phyloP scores from a whole-genome alignment of 2,888 invertebrate genomes.

The Kuschelorhynchus macadamiae region DNA sequence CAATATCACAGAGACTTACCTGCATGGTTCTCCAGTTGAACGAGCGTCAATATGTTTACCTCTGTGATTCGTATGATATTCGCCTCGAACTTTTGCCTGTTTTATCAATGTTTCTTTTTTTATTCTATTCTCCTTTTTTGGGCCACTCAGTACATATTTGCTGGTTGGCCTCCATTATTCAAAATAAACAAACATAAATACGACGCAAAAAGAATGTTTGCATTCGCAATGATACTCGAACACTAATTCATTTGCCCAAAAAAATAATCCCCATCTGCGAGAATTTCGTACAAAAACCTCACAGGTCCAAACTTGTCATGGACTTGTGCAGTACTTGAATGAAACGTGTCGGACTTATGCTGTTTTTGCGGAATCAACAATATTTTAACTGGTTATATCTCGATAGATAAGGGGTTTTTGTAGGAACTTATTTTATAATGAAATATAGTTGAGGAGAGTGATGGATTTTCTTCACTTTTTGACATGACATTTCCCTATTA shows the following conservation, averaged over 20 bases:
- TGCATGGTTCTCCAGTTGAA: too few species aligned
- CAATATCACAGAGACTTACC: too few species aligned
- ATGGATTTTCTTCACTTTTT: too few species aligned
- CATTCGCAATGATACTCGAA: background rate
- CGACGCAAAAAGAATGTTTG: background rate
- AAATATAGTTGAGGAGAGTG: too few species aligned
- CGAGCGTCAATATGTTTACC: too few species aligned
- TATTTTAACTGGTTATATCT: conserved; percentile 24
- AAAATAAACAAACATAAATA: background rate
- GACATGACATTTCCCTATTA: too few species aligned
- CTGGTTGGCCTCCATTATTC: conserved; percentile 11
- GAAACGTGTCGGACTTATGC: conserved; percentile 21
- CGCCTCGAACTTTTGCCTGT: conserved; percentile 33
- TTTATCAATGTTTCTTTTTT: conserved; percentile 31
- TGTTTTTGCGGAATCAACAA: conserved; percentile 14
- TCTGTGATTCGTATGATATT: conserved; percentile 43
- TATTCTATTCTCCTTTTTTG: conserved; percentile 28
- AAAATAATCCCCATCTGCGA: conserved; percentile 7
- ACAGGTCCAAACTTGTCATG: conserved; percentile 17
- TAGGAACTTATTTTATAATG: conserved; percentile 6
- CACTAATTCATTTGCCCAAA: background rate
- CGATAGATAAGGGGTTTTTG: conserved; percentile 1
- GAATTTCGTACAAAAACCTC: conserved; percentile 35
- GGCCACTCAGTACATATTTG: conserved; percentile 32
- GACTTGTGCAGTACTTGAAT: conserved; percentile 13